Base-by-base conservation (phyloP, 2,888 invertebrate species). In the Chymomyza amoena region DNA sequence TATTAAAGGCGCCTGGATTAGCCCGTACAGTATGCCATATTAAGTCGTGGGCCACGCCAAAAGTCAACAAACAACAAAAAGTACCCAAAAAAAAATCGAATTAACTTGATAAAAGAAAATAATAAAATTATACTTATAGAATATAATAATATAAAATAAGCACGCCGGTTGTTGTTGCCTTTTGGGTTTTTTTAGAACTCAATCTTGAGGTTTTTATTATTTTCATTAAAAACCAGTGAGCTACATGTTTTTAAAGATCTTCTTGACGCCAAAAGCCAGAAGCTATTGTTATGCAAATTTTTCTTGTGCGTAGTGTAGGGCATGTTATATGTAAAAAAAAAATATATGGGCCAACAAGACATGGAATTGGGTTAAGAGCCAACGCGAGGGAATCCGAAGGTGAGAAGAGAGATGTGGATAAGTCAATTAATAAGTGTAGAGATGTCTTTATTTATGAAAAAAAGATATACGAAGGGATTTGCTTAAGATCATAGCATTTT, bases 271-370 rank as follows among this genome's bases (percentile, higher is more conserved):
- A 78, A 78, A 39, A 57, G 52, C 20, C 20, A 57, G 61, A 70
- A 36, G 62, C 68, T 50, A 66, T 79, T 78, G 62, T 66, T 52
- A 78, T 77, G 77, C 75, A 70, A 79, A 79, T 80, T 61, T 68
- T 6, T 4, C 3, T 45, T 10, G 25, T 45, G 39, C 39, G 39
- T 45, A 45, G 39, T 64, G 54, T 45, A 32, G 6, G 32, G 32
- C 13, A 45, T 45, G 39, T 3, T 3, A 45, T 45, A 4, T 45
- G 39, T 45, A 45, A 13, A 13, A 45, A 45, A 32, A 32, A 32
- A n/a, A n/a, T n/a, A 32, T 32, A 13, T 45, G 10, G 13, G 39
- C 39, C 13, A 45, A 13, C 13, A 45, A 45, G 39, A 45, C 39
- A 45, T 45, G 39, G 39, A 45, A 13, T 45, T 45, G 39, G 39